A percentile compares a stretch with the other conserved stretches of the same genome.
Evolutionary conservation across 2,113 vertebrate species (phyloP).

Genomic region (Anguilla rostrata): DNA sequence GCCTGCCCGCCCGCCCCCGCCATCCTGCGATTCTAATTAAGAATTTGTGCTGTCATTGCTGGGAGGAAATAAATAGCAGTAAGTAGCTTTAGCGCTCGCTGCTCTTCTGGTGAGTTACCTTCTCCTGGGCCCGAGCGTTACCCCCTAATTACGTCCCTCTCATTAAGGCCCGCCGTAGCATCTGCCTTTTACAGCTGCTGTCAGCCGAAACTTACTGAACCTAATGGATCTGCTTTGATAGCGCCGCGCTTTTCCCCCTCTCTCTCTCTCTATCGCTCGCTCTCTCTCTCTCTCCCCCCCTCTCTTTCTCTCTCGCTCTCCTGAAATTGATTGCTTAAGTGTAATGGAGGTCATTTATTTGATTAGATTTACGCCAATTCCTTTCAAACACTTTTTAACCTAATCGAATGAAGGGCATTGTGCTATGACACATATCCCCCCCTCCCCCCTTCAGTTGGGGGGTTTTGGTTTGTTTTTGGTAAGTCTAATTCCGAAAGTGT

Average conservation of each 20-base stretch:
- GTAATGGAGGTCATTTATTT: constrained; percentile 38
- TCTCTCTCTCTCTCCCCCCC: neutral
- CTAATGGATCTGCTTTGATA: constrained; percentile 32
- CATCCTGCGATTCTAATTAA: constrained; percentile 74
- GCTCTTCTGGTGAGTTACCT: constrained; percentile 66
- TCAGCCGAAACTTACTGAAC: constrained; percentile 65
- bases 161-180: constrained; percentile 76
- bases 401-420: constrained; percentile 28
- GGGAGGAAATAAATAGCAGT: constrained; percentile 70
- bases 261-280: neutral
- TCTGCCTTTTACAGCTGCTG: constrained; percentile 80
- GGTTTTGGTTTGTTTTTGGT: constrained; percentile 57
- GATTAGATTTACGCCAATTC: constrained; percentile 34
- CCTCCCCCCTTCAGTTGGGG: neutral
- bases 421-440: neutral
- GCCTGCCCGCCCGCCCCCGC: constrained; percentile 36
- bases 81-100: constrained; percentile 68
- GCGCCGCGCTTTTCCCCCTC: neutral
- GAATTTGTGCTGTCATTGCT: constrained; percentile 72
- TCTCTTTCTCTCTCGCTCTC: neutral
- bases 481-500: constrained; percentile 1
- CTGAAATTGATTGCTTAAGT: constrained; percentile 30
- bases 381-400: constrained; percentile 25
- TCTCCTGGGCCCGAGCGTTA: constrained; percentile 67
- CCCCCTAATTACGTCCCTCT: constrained; percentile 75